Base-by-base conservation (phyloP, 35 echinoderm and acorn worm genomes). In the Apostichopus californicus region DNA sequence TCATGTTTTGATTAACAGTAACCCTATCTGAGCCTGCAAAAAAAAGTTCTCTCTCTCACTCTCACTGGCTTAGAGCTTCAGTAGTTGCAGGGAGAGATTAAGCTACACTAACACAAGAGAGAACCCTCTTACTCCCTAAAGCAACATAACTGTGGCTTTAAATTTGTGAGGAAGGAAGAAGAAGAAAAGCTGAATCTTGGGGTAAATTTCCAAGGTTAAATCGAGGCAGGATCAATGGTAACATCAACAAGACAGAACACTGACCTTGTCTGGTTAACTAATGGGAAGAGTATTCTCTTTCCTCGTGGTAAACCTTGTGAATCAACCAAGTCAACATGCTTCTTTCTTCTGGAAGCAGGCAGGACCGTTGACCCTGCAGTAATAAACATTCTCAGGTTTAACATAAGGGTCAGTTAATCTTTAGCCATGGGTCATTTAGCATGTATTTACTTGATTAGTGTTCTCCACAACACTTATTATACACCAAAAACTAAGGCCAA, bases 1-100 rank as follows among this genome's bases (percentile, higher is more conserved):
- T 57, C 28, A 17, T 85, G 81, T 83, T 83, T 85, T 85, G 81
- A 85, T 85, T 85, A 85, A 56, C 23, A 85, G 81, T 85, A 85
- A 85, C 54, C 56, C 55, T 85, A 85, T 57, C 57, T 56, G 81
- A 85, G 71, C 21, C 71, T 75, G 71, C 7, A 52, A 46, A 81
- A 46, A 46, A 46, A 55, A 46, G 34, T 46, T 46, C 34, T 3
- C 3, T 46, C 34, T 46, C 34, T 46, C 2, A 0, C 34, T 85
- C 54, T 58, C 81, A n/a, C 54, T 81, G 20, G 28, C 78, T 9
- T 22, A 25, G 81, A 14, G 57, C 55, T 83, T 24, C 54, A 75
- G 6, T 18, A 85, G 54, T 85, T 85, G 14, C 55, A 55, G 34
- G 18, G 17, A 52, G 54, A 59, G 81, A 85, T 85, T 85, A 85